phyloP scores from a whole-genome alignment of 2,888 invertebrate species.

The Ophraella communa region DNA sequence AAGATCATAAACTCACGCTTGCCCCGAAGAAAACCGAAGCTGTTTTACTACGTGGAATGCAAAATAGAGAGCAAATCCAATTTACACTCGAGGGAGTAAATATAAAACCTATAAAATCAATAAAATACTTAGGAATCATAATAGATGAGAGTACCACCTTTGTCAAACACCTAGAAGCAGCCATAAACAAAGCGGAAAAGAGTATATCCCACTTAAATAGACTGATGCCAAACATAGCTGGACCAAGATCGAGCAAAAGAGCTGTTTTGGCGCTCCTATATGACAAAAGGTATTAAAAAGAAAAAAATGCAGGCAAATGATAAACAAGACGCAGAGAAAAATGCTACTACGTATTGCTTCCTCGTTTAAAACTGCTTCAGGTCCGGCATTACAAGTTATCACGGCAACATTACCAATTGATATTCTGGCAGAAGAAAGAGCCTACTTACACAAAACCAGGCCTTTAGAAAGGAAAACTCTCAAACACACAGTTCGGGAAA shows the following conservation, averaged over 20 bases:
- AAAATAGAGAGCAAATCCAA: not conserved
- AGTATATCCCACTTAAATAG: not conserved
- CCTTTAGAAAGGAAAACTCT: too few species aligned
- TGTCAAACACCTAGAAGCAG: not conserved
- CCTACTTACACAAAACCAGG: too few species aligned
- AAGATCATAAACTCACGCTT: not conserved
- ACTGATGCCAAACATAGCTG: not conserved
- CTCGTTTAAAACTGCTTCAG: not conserved
- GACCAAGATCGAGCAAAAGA: not conserved
- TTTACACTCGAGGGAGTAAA: not conserved
- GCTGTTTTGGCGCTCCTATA: not conserved
- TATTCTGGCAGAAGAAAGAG: not conserved
- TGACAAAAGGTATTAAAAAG: not conserved
- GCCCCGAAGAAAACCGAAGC: not conserved
- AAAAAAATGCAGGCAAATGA: not conserved
- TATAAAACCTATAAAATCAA: not conserved
- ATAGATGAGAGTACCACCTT: not conserved
- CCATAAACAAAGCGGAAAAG: not conserved
- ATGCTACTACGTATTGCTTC: not conserved
- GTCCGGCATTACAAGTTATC: not conserved
- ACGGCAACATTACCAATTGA: not conserved
- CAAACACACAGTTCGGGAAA: too few species aligned
- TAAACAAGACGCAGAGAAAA: not conserved
- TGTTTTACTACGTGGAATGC: not conserved
- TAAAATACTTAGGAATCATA: not conserved